Base-by-base conservation (phyloP, 1,140 invertebrate species). In the Aphelenchoides fujianensis region DNA sequence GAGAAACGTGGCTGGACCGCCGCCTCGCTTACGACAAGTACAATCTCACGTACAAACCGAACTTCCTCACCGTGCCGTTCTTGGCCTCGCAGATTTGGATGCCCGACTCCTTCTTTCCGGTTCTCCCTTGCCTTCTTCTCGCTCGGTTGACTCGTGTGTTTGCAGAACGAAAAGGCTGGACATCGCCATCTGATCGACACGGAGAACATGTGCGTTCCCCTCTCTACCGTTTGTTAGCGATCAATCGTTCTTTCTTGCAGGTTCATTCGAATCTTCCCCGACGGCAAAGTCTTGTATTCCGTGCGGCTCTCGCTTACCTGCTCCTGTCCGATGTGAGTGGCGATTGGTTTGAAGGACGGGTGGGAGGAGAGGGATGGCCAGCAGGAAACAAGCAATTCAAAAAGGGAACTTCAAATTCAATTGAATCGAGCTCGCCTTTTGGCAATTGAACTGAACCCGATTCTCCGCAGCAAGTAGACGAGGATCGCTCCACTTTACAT, bases 1-100 rank as follows among this genome's bases (percentile, higher is more conserved):
- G 93, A 85, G 92, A 95, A 86, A 91, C 94, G 87, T 95, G 93
- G 93, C 87, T 92, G 84, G 93, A 95, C 86, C 92, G 93, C 84
- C 88, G 93, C 81, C 88, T 95, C 52, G 90, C 90, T 82, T 95
- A 93, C 86, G 90, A 92, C 84, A 91, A 94, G 86, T 90, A 91
- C 77, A 89, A 89, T 41, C 34, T 41, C 19, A 48, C 74, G n/a
- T 35, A 37, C 35, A 27, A 61, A 16, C 76, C 76, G 28, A 67
- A 72, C 31, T 78, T 81, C 62, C 88, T 96, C 66, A 94, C 93
- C 48, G 88, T 96, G 79, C 95, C 93, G 2, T 32, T 19, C 7
- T 12, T 37, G 16, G 63, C 63, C 23, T 36, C 31, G 2, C 32
- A 31, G 16, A 66, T 66, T 66, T 66, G 63, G 63, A 66, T 66